Base-by-base conservation (phyloP, 1,140 invertebrate genomes). In the Drosophila hydei region DNA sequence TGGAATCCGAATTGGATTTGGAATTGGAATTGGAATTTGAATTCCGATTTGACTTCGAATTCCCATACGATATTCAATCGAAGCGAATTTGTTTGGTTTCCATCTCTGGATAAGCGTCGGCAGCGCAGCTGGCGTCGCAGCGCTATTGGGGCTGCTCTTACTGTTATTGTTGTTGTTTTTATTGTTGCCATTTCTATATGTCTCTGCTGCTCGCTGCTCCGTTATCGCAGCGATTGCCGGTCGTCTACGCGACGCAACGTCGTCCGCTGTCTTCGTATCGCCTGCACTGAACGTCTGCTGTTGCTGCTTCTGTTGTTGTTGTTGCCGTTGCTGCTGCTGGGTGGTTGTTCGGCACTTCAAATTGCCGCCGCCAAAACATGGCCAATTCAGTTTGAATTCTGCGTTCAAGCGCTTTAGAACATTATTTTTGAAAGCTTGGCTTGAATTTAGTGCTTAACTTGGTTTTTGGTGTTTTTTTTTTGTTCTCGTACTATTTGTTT, bases 331-430 rank as follows among this genome's bases (percentile, higher is more conserved):
- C 9, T 33, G 36, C n/a, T 30, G 52, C 45, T 58, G 43, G 16
- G 43, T 33, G 67, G 52, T 48, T 63, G 58, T 21, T 65, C 50
- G 42, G 67, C 72, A 58, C 38, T 25, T 59, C 52, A 42, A 45
- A 30, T 36, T 27, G 71, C 63, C 61, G 60, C 50, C 75, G 75
- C 69, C 83, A 87, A 87, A 87, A 88, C 83, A 56, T 68, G 52
- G 58, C 55, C 63, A 88, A 76, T 70, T 88, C 84, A 88, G 83
- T 88, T 83, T 83, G 75, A 88, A 88, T 88, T 88, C 75, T 88
- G 69, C 75, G 65, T 88, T 88, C 79, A 79, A 88, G 83, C 83
- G 79, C 69, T 69, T 55, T 88, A 88, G 83, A 88, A 88, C 83
- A 68, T 76, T 56, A 43, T 25, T 30, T 43, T 21, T 12, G 23